Percentiles rank a stretch among this genome's conserved stretches.
phyloP scores from a whole-genome alignment of 2,888 invertebrate species.

The Antheraea assamensis region DNA sequence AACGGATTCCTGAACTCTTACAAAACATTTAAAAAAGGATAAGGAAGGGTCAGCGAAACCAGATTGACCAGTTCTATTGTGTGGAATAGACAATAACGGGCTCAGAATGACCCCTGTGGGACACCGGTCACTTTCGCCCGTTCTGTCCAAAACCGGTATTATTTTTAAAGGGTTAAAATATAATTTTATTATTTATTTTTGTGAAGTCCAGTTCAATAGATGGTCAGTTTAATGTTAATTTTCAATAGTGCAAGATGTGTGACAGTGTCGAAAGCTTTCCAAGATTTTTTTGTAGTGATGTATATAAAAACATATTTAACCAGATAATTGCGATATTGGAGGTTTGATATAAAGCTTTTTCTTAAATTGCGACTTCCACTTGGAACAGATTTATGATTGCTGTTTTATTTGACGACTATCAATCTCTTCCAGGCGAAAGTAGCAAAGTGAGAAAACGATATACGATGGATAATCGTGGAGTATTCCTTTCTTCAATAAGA shows the following conservation, averaged over 20 bases:
- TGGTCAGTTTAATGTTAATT: constrained; percentile 67
- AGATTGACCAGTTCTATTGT: constrained; percentile 75
- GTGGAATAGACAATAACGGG: constrained; percentile 55
- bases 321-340: not conserved
- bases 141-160: constrained; percentile 67
- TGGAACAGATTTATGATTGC: not conserved
- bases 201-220: constrained; percentile 40
- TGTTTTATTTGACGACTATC: not conserved
- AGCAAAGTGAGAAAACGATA: not conserved
- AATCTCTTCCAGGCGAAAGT: not conserved
- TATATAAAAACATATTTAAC: not conserved
- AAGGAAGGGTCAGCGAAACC: constrained; percentile 78
- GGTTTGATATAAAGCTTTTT: not conserved
- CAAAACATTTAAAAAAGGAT: constrained; percentile 61
- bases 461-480: not conserved
- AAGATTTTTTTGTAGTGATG: not conserved
- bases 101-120: constrained; percentile 72
- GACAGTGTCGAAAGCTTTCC: constrained; percentile 37
- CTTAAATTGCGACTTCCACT: too few relatives aligned
- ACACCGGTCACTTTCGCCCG: constrained; percentile 70
- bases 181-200: constrained; percentile 56
- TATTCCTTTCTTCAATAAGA: not conserved
- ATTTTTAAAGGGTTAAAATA: constrained; percentile 58
- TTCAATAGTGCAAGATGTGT: constrained; percentile 40
- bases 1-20: constrained; percentile 35